A percentile compares a stretch with the other conserved stretches of the same genome.
These are phyloP conservation scores for Cettia cetti DNA, from an alignment of 2,113 vertebrate genomes.

Conservation along the genomic window DNA sequence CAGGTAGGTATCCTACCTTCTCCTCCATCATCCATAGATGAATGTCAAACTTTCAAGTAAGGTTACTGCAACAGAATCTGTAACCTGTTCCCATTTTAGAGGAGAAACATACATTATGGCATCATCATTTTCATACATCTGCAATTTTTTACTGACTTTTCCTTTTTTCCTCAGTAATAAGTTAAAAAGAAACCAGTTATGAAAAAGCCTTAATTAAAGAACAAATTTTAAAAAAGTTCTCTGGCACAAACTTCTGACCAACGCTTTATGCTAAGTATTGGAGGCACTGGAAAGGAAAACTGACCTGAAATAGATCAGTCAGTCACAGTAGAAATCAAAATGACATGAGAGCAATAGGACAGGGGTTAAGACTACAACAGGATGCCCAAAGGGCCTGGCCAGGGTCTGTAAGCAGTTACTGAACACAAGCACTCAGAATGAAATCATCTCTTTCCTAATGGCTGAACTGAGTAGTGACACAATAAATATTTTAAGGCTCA, in stretches of 20 bases:
- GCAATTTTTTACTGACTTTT: neutral
- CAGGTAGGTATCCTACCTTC: neutral
- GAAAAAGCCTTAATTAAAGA: neutral
- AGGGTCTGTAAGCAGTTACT: neutral
- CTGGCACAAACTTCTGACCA: neutral
- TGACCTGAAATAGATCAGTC: neutral
- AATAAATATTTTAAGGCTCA: neutral
- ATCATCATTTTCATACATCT: neutral
- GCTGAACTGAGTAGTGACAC: neutral
- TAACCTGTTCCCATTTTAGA: neutral
- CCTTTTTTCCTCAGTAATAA: neutral
- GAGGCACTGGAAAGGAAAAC: neutral
- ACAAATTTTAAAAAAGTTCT: neutral
- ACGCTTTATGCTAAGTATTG: neutral
- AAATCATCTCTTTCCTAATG: neutral
- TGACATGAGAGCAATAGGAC: neutral
- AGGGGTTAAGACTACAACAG: neutral
- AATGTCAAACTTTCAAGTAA: neutral
- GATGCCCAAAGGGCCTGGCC: neutral
- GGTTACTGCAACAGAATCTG: neutral
- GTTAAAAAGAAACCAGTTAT: neutral
- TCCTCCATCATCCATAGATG: neutral
- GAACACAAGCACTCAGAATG: neutral
- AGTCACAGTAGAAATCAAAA: neutral
- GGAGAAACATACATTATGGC: neutral